A percentile compares a stretch with the other conserved stretches of the same genome.
These are phyloP conservation scores for Otolemur garnettii DNA, from an alignment of 2,113 vertebrate species.

Conservation along the genomic window DNA sequence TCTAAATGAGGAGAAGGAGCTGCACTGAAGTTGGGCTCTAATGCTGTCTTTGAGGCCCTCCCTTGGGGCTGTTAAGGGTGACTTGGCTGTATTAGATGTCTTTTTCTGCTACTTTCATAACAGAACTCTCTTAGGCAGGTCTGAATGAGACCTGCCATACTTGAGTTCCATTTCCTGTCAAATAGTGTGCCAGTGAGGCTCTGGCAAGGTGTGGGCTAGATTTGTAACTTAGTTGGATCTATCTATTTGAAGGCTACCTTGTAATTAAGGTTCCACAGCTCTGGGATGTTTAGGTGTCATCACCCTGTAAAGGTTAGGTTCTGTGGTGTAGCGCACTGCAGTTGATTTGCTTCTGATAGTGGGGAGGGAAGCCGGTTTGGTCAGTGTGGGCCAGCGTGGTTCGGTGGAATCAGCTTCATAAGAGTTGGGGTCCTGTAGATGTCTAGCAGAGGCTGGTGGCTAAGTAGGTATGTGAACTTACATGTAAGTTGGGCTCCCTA, in stretches of 20 bases:
- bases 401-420: constrained; percentile 47
- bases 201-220: constrained; percentile 58
- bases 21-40: constrained; percentile 32
- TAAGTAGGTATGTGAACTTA: neutral
- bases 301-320: neutral
- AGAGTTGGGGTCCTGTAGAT: constrained; percentile 38
- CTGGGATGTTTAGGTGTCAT: constrained; percentile 7
- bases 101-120: constrained; percentile 48
- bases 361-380: constrained; percentile 50
- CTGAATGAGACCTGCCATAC: constrained; percentile 23
- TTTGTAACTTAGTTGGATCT: neutral
- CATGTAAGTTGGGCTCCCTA: constrained; percentile 9
- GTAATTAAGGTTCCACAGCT: constrained; percentile 10
- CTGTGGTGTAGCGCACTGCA: neutral
- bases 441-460: constrained; percentile 65
- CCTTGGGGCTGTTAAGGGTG: neutral
- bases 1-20: constrained; percentile 29
- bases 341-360: constrained; percentile 9
- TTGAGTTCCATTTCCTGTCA: constrained; percentile 19
- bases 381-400: constrained; percentile 42
- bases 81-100: constrained; percentile 22
- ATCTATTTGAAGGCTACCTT: constrained; percentile 8
- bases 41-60: constrained; percentile 16
- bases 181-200: constrained; percentile 23
- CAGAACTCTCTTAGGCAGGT: neutral